phyloP scores from a whole-genome alignment of 2,113 vertebrate genomes.

The Etheostoma cragini region DNA sequence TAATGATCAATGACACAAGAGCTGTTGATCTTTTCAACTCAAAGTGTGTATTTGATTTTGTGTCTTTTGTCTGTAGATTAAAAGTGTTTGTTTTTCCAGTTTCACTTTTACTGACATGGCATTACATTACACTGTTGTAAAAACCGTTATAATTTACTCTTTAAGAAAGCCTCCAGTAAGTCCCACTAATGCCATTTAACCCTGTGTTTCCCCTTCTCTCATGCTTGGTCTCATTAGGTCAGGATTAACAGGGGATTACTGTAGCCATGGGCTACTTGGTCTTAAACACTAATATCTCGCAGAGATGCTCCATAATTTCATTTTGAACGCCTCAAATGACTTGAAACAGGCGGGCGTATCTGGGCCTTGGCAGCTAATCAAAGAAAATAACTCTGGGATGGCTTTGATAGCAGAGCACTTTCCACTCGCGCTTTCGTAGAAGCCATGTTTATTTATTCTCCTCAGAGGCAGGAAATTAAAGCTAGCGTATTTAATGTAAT shows the following conservation, averaged over 20 bases:
- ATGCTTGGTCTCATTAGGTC: constrained; percentile 78
- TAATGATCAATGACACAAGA: constrained; percentile 1
- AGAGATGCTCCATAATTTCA: constrained; percentile 80
- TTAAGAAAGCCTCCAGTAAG: constrained; percentile 57
- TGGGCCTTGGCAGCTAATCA: constrained; percentile 81
- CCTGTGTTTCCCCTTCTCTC: constrained; percentile 70
- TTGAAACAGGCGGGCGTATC: constrained; percentile 77
- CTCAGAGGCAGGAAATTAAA: constrained; percentile 80
- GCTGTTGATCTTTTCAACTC: constrained; percentile 24
- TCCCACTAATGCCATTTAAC: constrained; percentile 73
- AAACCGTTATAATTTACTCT: constrained; percentile 52
- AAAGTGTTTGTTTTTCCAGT: constrained; percentile 15
- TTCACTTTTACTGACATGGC: constrained; percentile 27
- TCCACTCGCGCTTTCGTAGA: constrained; percentile 60
- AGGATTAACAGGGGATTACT: constrained; percentile 81
- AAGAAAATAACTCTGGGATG: constrained; percentile 80
- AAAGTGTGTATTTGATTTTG: constrained; percentile 1
- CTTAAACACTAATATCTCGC: constrained; percentile 78
- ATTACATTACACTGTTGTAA: constrained; percentile 21
- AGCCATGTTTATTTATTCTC: constrained; percentile 80
- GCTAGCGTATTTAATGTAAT: constrained; percentile 77
- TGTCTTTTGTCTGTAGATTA: background rate
- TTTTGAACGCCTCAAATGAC: constrained; percentile 77
- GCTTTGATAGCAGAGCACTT: constrained; percentile 72
- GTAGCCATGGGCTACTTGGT: constrained; percentile 76